A percentile compares a stretch with the other conserved stretches of the same genome.
Conservation (phyloP, 2,797 vertebrate species). For the Alectoris magna region DNA sequence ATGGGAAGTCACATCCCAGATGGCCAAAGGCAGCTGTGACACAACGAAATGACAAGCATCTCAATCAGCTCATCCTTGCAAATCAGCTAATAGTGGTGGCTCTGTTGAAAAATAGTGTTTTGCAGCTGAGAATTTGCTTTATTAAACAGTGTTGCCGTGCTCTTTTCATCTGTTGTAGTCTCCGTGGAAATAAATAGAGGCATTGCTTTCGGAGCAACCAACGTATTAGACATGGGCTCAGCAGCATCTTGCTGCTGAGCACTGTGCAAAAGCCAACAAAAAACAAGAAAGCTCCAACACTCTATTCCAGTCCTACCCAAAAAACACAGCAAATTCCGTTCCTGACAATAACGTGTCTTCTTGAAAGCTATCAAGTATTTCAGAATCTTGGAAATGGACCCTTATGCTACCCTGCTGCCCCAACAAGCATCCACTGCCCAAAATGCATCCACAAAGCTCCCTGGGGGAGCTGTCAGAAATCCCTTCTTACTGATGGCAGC, state of each 20-base stretch:
- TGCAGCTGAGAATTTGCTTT: not conserved
- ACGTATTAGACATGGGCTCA: accelerated
- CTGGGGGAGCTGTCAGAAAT: not conserved
- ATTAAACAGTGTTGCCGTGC: not conserved
- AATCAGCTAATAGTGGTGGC: not conserved
- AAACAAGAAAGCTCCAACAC: not conserved
- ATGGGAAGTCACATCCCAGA: not conserved
- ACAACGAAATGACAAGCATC: not conserved
- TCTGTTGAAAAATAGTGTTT: not conserved
- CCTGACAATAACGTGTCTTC: not conserved
- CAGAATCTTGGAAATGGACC: not conserved
- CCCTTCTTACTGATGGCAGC: not conserved
- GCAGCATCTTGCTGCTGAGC: not conserved
- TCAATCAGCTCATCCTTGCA: not conserved
- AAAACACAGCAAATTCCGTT: not conserved
- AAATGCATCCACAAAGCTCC: not conserved
- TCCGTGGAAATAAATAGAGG: not conserved
- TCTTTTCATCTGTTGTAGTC: not conserved
- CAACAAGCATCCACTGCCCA: not conserved
- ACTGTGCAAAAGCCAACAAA: not conserved
- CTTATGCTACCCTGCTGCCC: not conserved
- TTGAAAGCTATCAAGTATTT: not conserved
- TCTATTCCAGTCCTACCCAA: not conserved
- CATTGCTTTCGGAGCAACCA: not conserved
- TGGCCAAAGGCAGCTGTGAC: not conserved